A percentile compares a stretch with the other conserved stretches of the same genome.
phyloP scores from a whole-genome alignment of 1,140 invertebrate species.

The Varroa destructor region DNA sequence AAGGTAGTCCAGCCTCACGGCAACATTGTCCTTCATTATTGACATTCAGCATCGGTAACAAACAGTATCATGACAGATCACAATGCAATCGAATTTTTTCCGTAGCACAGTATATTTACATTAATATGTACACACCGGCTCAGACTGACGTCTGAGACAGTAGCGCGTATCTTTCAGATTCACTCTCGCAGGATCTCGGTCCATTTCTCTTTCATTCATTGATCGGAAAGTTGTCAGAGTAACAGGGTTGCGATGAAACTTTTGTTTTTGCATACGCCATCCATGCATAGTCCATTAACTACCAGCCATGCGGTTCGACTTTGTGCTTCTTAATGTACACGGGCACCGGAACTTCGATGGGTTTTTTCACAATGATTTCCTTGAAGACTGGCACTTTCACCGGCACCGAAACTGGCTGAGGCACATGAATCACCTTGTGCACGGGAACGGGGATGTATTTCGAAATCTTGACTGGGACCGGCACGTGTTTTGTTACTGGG shows the following conservation, averaged over 20 bases:
- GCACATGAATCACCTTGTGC: slow-evolving; percentile 37
- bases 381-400: slow-evolving; percentile 38
- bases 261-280: too few species aligned
- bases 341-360: slow-evolving; percentile 37
- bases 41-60: too few species aligned
- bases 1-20: too few species aligned
- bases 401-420: slow-evolving; percentile 36
- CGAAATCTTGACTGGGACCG: slow-evolving; percentile 36
- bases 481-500: slow-evolving; percentile 35
- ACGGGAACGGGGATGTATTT: slow-evolving; percentile 37
- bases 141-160: too few species aligned
- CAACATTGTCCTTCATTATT: too few species aligned
- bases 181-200: too few species aligned
- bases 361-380: slow-evolving; percentile 37
- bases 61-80: too few species aligned
- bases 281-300: not conserved
- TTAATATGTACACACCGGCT: not conserved
- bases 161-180: too few species aligned
- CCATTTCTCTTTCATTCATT: too few species aligned
- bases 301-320: slow-evolving; percentile 17
- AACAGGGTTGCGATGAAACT: too few species aligned
- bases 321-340: slow-evolving; percentile 29
- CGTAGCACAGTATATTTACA: slow-evolving; percentile 23
- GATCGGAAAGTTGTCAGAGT: too few species aligned
- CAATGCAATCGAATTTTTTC: not conserved